Base-by-base conservation (phyloP, 2,113 vertebrate genomes). In the Myotis lucifugus region DNA sequence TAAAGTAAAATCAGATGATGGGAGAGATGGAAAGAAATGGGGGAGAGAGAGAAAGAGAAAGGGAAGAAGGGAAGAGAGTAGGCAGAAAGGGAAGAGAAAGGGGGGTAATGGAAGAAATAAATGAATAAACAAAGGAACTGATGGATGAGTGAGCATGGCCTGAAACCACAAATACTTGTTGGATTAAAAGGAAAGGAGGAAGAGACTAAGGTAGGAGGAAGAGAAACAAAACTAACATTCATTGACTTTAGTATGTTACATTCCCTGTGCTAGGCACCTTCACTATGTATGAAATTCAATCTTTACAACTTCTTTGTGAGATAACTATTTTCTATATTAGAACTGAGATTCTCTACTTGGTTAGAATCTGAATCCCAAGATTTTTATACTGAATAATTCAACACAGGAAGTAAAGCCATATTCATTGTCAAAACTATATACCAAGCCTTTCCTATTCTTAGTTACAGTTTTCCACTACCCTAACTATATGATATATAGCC, bases 381-480 rank as follows among this genome's bases (percentile, higher is more conserved):
- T 59, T 19, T 54, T 52, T 74, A 72, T 67, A 40, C 12, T 34
- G 27, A 83, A 66, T 46, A 83, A 50, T 18, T 93, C 46, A 74
- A 37, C 23, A 48, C 29, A 48, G 8, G 11, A 78, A 70, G 17
- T 34, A 15, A 15, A 66, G 17, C n/a, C 32, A 27, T 25, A 19
- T 18, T 85, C 56, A 42, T 27, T 77, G 17, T 61, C 13, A 67
- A 77, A 92, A 85, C 14, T 54, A 77, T 37, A 69, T 7, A 82
- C 23, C 13, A 67, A 74, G 56, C 5, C 23, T 50, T 70, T 78
- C 46, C 42, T 69, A 79, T 70, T 70, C 59, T 79, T 72, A 61
- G 77, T 96, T 85, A 87, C 88, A 83, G n/a, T 89, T 81, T 83
- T 54, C 76, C 11, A 52, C n/a, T 27, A n/a, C 48, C 42, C 66